Evolutionary conservation across 2,797 vertebrate genomes (phyloP).

Genomic region (Xiphophorus birchmanni): DNA sequence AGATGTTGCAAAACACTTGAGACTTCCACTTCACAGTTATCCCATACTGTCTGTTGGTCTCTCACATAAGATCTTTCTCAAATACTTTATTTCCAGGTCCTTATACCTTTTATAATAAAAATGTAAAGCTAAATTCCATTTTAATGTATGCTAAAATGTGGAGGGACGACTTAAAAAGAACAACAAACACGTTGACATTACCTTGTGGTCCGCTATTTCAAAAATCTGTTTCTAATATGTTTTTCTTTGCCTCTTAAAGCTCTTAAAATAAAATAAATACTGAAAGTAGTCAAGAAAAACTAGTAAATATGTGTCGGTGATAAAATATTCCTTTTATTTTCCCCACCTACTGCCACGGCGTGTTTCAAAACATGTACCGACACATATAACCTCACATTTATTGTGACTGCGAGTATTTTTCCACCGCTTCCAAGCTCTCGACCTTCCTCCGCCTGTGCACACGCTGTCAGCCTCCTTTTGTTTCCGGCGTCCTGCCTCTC

Average conservation of each 20-base stretch:
- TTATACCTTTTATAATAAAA: neutral
- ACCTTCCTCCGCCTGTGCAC: neutral
- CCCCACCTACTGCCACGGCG: neutral
- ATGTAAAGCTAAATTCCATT: neutral
- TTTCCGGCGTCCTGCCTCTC: conserved; percentile 31
- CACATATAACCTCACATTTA: neutral
- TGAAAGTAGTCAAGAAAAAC: neutral
- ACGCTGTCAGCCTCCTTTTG: conserved; percentile 33
- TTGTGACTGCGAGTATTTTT: neutral
- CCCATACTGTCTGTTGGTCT: neutral
- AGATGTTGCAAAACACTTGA: neutral
- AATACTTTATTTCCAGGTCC: neutral
- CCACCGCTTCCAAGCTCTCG: neutral
- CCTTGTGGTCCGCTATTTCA: too few relatives aligned
- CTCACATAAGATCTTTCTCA: neutral
- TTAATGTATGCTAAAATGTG: too few relatives aligned
- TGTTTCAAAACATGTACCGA: neutral
- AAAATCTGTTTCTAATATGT: neutral
- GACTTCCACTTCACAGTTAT: neutral
- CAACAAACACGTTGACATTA: too few relatives aligned
- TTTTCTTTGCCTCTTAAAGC: neutral
- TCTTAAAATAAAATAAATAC: neutral
- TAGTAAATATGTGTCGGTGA: neutral
- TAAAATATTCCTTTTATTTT: neutral
- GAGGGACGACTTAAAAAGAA: too few relatives aligned